Conservation (phyloP, 2,888 invertebrate species). For the Drosophila siamana region DNA sequence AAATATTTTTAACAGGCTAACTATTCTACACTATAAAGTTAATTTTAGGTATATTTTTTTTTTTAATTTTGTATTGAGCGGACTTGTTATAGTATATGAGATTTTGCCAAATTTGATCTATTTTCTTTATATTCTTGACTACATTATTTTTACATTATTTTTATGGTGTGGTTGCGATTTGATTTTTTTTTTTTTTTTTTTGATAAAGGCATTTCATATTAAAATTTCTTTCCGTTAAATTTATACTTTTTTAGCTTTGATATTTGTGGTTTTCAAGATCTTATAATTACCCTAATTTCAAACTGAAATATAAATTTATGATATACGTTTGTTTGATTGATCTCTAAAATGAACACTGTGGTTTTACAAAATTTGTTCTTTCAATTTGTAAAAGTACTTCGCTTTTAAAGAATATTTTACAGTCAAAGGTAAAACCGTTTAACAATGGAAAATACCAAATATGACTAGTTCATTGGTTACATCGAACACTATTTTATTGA, state of each 20-base stretch:
- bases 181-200: not conserved
- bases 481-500: no score
- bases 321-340: not conserved
- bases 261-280: not conserved
- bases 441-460: no score
- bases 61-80: no score
- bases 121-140: not conserved
- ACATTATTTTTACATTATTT: not conserved
- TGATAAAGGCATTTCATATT: not conserved
- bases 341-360: no score
- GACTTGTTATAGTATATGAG: not conserved
- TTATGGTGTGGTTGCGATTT: not conserved
- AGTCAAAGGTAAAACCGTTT: no score
- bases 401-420: no score
- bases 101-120: not conserved
- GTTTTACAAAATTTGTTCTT: no score
- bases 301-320: not conserved
- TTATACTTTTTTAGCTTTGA: not conserved
- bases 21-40: not conserved
- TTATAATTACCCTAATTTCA: not conserved
- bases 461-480: no score
- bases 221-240: not conserved
- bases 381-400: no score
- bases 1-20: slow-evolving; percentile 1
- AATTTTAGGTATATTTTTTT: no score